Base-by-base conservation (phyloP, 1,140 invertebrate genomes). In the Brachystomella parvula region DNA sequence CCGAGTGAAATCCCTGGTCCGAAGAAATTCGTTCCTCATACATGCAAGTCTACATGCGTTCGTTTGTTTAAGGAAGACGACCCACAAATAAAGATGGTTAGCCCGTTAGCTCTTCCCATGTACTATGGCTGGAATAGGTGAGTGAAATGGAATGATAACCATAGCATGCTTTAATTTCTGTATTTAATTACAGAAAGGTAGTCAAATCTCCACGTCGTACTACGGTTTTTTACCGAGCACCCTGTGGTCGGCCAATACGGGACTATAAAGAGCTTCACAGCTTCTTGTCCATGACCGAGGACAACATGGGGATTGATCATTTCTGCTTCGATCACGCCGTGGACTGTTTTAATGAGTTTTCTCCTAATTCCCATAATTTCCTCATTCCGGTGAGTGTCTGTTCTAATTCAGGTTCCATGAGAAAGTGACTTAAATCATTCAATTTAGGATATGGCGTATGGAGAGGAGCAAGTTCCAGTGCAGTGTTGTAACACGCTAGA, bases 401-500 rank as follows among this genome's bases (percentile, higher is more conserved):
- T n/a, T n/a, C n/a, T n/a, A n/a, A n/a, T n/a, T n/a, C n/a, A n/a
- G n/a, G n/a, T n/a, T n/a, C n/a, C n/a, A n/a, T n/a, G n/a, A n/a
- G n/a, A n/a, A n/a, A n/a, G n/a, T n/a, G n/a, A n/a, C n/a, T n/a
- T n/a, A n/a, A n/a, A n/a, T 76, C n/a, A n/a, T n/a, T n/a, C n/a
- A n/a, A n/a, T 59, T 32, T 44, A 85, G 78, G 87, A 89, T 77
- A 77, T 89, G 15, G 86, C 86, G 28, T 84, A 85, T 73, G 90
- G 92, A 6, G 86, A 87, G 62, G 95, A 98, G 80, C 87, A 87
- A 74, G 87, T 94, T 26, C 85, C 87, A 1, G 89, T 98, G 57
- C 87, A 89, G 0, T 90, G 91, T 74, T 90, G 96, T 0, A 97
- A 97, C 79, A 88, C 89, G 68, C 83, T 95, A 63, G 90, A 96